Evolutionary conservation across 35 echinoderm and acorn worm genomes (phyloP).

Genomic region (Apostichopus californicus): DNA sequence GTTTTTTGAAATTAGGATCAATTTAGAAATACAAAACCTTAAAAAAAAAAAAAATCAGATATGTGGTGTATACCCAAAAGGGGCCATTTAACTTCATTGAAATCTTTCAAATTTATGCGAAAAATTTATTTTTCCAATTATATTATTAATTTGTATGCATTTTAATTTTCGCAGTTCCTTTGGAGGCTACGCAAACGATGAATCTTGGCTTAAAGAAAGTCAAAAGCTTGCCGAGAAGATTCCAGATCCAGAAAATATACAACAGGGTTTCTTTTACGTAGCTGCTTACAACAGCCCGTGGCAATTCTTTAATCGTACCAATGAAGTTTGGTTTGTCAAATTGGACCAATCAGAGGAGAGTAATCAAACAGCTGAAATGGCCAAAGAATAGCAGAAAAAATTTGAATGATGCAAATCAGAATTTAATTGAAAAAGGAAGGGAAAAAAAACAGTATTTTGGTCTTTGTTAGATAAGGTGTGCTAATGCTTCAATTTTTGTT

Average conservation of each 20-base stretch:
- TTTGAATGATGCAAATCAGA: too few relatives aligned
- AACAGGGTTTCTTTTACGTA: slow-evolving; percentile 59
- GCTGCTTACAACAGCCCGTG: slow-evolving; percentile 84
- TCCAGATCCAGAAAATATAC: slow-evolving; percentile 55
- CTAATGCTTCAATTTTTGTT: too few relatives aligned
- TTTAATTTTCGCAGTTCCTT: slow-evolving; percentile 55
- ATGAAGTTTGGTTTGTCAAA: slow-evolving; percentile 86
- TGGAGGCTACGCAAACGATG: slow-evolving; percentile 65
- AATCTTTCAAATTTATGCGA: too few relatives aligned
- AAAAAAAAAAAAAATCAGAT: too few relatives aligned
- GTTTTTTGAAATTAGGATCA: too few relatives aligned
- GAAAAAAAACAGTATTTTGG: too few relatives aligned
- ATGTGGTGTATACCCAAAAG: too few relatives aligned
- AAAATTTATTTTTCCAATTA: background rate
- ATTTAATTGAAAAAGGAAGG: too few relatives aligned
- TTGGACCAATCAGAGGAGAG: slow-evolving; percentile 8
- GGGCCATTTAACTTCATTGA: too few relatives aligned
- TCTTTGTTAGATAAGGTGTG: too few relatives aligned
- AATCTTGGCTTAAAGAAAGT: slow-evolving; percentile 53
- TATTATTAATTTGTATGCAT: background rate
- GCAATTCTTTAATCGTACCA: slow-evolving; percentile 67
- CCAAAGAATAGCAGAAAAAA: too few relatives aligned
- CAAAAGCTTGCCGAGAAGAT: slow-evolving; percentile 49
- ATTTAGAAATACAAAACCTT: too few relatives aligned
- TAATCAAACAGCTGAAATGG: background rate